phyloP scores from a whole-genome alignment of 1,140 invertebrate species.

The Brachystomella parvula region DNA sequence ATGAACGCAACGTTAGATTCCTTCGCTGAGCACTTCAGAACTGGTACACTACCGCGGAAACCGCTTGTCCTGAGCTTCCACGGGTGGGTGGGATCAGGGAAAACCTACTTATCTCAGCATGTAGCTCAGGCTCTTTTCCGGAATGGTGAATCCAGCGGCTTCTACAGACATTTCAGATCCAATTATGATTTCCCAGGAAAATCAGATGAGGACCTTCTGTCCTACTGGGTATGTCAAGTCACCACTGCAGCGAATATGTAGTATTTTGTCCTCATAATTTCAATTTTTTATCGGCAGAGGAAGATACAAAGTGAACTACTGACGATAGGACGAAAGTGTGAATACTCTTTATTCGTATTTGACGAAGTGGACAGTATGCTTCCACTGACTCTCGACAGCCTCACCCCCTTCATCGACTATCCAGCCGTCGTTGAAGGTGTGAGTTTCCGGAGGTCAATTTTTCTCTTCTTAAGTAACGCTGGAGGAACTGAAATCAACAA shows the following conservation, averaged over 20 bases:
- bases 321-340: conserved; percentile 9
- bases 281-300: conserved; percentile 10
- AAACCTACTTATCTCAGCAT: conserved; percentile 26
- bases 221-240: background rate
- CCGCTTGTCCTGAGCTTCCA: conserved; percentile 45
- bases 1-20: conserved; percentile 37
- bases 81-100: conserved; percentile 34
- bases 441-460: conserved; percentile 20
- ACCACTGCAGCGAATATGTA: background rate
- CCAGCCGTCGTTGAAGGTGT: conserved; percentile 5
- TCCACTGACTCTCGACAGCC: conserved; percentile 26
- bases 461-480: conserved; percentile 35
- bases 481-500: conserved; percentile 29
- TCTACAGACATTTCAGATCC: conserved; percentile 19
- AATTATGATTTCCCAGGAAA: conserved; percentile 19
- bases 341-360: conserved; percentile 27
- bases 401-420: conserved; percentile 28
- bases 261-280: background rate
- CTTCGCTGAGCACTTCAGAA: conserved; percentile 40
- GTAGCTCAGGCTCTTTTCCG: conserved; percentile 26
- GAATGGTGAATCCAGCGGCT: conserved; percentile 28
- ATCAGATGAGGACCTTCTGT: conserved; percentile 12
- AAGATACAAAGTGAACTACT: conserved; percentile 22
- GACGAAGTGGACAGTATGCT: conserved; percentile 36
- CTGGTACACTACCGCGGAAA: conserved; percentile 41